Base-by-base conservation (phyloP, 2,113 vertebrate genomes). In the Scortum barcoo region DNA sequence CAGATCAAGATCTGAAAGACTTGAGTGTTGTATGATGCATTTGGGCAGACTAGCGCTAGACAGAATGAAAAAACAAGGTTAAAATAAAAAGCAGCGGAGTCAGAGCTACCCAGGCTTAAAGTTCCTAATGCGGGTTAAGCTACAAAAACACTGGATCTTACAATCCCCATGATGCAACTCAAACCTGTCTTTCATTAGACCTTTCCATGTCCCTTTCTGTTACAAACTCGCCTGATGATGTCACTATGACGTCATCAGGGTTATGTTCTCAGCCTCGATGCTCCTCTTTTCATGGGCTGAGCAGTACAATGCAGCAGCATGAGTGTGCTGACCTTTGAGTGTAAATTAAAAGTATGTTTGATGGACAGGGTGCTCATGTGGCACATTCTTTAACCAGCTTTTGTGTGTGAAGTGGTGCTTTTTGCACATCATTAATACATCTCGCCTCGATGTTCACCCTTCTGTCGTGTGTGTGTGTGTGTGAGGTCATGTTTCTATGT, bases 381-480 rank as follows among this genome's bases (percentile, higher is more conserved):
- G 11, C 46, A 20, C n/a, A 19, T 1, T 73, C 22, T 28, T n/a
- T 57, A 42, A 54, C 44, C 38, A 14, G 22, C 17, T 67, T 28
- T 30, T 36, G 19, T 78, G 36, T 14, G 42, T 44, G 12, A 44
- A 44, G 42, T 44, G 12, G 1, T 5, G 0, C 36, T 36, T 69
- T 20, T 17, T 30, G 20, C 72, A 30, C 14, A 42, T 76, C 26
- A 62, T 70, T 19, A 50, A 76, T 16, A 62, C 56, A 70, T 48
- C 46, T 76, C 68, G 53, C 74, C 60, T 24, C 1, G 3, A 44
- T 50, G n/a, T 7, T 16, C 14, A 17, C 22, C 22, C 36, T 7
- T 73, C 63, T 77, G 53, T 72, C 50, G 63, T 71, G 48, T 5
- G 48, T 10, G 2, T 40, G 20, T 11, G 53, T 20, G 33, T 36